Evolutionary conservation across 1,140 invertebrate genomes (phyloP).

Genomic region (Arion vulgaris): DNA sequence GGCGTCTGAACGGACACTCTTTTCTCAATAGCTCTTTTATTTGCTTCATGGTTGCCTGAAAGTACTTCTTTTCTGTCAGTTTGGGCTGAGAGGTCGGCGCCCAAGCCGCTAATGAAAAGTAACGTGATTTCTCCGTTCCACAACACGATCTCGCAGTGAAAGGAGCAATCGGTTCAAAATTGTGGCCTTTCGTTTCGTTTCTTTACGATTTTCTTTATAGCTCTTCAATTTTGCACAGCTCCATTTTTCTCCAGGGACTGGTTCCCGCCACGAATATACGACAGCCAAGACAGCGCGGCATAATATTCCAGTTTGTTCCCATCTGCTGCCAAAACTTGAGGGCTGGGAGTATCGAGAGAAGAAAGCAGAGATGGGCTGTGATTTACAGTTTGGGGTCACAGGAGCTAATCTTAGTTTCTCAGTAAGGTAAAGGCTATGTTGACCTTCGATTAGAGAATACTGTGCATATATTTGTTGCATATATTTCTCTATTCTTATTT

Average conservation of each 20-base stretch:
- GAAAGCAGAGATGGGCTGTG: neutral
- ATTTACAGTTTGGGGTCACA: neutral
- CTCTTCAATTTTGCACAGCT: slow-evolving; percentile 4
- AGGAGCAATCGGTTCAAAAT: slow-evolving; percentile 6
- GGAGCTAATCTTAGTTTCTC: neutral
- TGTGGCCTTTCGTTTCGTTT: neutral
- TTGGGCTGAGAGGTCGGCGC: neutral
- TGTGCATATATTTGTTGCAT: neutral
- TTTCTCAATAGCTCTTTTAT: slow-evolving; percentile 1
- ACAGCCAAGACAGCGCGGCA: neutral
- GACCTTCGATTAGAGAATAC: neutral
- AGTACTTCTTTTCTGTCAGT: neutral
- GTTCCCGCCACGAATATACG: neutral
- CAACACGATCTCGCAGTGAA: slow-evolving; percentile 1
- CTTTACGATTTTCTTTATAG: neutral
- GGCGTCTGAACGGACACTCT: neutral
- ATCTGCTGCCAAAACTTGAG: neutral
- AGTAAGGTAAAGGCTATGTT: neutral
- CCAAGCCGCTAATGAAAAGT: slow-evolving; percentile 16
- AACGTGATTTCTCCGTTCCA: slow-evolving; percentile 6
- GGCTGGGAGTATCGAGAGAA: neutral
- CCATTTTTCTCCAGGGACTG: slow-evolving; percentile 3
- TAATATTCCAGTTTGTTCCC: slow-evolving; percentile 21
- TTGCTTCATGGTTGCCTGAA: neutral
- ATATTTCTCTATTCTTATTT: too few relatives aligned